Conservation (phyloP, 30 jellyfish, hydroid and myxozoan genomes). For the Turritopsis rubra region DNA sequence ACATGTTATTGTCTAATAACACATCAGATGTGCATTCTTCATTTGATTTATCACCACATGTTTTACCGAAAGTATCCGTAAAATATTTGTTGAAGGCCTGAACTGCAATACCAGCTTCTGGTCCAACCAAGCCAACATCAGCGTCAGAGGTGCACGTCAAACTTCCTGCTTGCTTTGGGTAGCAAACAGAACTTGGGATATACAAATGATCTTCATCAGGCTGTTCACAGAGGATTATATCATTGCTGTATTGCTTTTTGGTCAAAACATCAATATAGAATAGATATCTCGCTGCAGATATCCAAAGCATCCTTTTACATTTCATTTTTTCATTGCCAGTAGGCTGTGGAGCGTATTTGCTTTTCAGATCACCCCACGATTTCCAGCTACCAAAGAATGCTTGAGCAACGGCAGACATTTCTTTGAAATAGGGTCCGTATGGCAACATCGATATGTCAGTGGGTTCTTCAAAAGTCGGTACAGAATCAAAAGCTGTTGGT, state of each 20-base stretch:
- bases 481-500: not conserved
- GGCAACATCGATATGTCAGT: not conserved
- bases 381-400: not conserved
- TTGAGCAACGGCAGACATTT: not conserved
- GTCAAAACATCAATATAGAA: not conserved
- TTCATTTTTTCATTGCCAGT: not conserved
- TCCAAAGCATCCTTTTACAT: conserved; percentile 22
- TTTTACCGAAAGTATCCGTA: not conserved
- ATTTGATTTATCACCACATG: not conserved
- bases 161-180: conserved; percentile 28
- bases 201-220: not conserved
- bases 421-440: not conserved
- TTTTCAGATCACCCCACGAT: not conserved
- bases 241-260: not conserved
- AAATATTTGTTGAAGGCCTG: conserved; percentile 16
- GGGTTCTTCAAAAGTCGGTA: not conserved
- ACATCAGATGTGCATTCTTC: conserved; percentile 21
- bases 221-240: not conserved
- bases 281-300: conserved; percentile 30
- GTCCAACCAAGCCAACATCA: conserved; percentile 43
- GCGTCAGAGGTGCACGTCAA: conserved; percentile 35
- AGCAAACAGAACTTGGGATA: not conserved
- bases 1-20: conserved; percentile 31
- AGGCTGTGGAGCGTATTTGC: not conserved
- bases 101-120: conserved; percentile 24